Evolutionary conservation across 2,797 vertebrate species (phyloP).

Genomic region (Muscicapa comitata): DNA sequence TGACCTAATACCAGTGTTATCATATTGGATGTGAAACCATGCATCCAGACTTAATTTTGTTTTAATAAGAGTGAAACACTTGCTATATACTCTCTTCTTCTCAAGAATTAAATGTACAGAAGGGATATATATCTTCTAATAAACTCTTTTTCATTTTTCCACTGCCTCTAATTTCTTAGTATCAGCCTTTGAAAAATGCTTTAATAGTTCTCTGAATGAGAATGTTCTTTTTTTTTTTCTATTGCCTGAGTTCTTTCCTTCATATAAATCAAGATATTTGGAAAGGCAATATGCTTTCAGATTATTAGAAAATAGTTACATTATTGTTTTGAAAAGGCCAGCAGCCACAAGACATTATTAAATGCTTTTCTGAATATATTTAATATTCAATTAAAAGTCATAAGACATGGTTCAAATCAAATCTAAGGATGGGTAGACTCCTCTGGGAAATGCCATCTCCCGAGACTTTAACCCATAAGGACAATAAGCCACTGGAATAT

Average conservation of each 20-base stretch:
- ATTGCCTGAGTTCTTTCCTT: background rate
- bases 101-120: slow-evolving; percentile 5
- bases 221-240: background rate
- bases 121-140: slow-evolving; percentile 8
- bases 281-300: slow-evolving; percentile 22
- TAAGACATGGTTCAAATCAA: background rate
- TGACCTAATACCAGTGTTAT: background rate
- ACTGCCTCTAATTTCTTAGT: slow-evolving; percentile 7
- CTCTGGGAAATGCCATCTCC: slow-evolving; percentile 11
- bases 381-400: slow-evolving; percentile 14
- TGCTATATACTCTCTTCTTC: background rate
- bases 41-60: background rate
- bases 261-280: background rate
- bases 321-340: slow-evolving; percentile 23
- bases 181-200: background rate
- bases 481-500: background rate
- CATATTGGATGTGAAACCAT: background rate
- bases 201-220: background rate
- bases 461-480: background rate
- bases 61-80: slow-evolving; percentile 7
- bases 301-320: slow-evolving; percentile 20
- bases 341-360: slow-evolving; percentile 2
- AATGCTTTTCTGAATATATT: slow-evolving; percentile 24
- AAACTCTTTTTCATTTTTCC: slow-evolving; percentile 13
- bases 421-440: background rate